Percentiles rank a stretch among this genome's conserved stretches.
Evolutionary conservation across 1,140 invertebrate species (phyloP).

Genomic region (Lordiphosa mommai): DNA sequence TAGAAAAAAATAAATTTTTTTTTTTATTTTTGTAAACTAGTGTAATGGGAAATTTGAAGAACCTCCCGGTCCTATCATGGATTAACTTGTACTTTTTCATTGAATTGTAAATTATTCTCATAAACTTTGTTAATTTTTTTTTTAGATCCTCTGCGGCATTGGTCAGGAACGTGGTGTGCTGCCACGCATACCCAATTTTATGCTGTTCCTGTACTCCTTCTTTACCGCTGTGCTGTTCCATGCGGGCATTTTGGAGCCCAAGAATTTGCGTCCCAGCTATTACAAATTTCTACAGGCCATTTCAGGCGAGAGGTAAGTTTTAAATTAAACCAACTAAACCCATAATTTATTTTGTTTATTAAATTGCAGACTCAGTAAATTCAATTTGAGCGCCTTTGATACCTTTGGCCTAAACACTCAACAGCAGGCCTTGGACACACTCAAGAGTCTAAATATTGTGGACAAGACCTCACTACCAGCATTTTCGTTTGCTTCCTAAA

Average conservation of each 20-base stretch:
- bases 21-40: no score
- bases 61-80: no score
- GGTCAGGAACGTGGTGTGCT: conserved; percentile 82
- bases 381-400: conserved; percentile 81
- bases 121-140: no score
- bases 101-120: no score
- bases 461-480: conserved; percentile 47
- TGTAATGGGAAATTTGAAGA: no score
- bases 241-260: conserved; percentile 88
- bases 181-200: conserved; percentile 84
- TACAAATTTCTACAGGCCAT: conserved; percentile 89
- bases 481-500: conserved; percentile 53
- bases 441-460: conserved; percentile 59
- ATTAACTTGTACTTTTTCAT: no score
- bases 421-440: conserved; percentile 79
- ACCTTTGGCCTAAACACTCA: conserved; percentile 81
- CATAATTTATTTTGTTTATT: conserved; percentile 3
- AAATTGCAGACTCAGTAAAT: conserved; percentile 45
- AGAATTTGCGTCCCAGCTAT: conserved; percentile 89
- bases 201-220: conserved; percentile 87
- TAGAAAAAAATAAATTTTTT: no score
- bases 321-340: conserved; percentile 57
- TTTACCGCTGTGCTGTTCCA: conserved; percentile 91
- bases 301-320: conserved; percentile 85
- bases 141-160: conserved; percentile 83